Percentiles rank a stretch among this genome's conserved stretches.
Evolutionary conservation across 2,797 vertebrate species (phyloP).

Genomic region (Danio choprae): DNA sequence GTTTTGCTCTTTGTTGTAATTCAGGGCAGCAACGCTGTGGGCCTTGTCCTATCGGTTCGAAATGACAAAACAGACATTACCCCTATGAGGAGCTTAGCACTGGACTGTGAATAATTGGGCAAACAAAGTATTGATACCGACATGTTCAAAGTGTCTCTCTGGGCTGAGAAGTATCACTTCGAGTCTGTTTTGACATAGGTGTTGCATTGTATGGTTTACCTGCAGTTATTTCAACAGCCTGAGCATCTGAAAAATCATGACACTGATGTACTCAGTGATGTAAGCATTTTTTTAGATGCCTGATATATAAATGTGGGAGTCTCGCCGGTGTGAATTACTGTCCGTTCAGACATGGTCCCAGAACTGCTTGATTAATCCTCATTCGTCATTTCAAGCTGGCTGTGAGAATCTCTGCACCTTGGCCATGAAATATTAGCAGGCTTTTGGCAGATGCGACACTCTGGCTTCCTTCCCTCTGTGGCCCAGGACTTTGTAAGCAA

Average conservation of each 20-base stretch:
- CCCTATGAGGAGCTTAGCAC: neutral
- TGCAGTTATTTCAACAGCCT: slow-evolving; percentile 1
- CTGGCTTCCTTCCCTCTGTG: neutral
- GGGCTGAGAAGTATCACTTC: slow-evolving; percentile 13
- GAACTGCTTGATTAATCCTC: slow-evolving; percentile 47
- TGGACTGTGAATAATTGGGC: slow-evolving; percentile 29
- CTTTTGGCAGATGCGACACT: slow-evolving; percentile 20
- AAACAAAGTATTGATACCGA: neutral
- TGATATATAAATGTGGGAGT: neutral
- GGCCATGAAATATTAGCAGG: slow-evolving; percentile 10
- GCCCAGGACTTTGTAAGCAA: neutral
- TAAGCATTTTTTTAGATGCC: slow-evolving; percentile 1
- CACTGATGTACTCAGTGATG: neutral
- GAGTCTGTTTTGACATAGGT: slow-evolving; percentile 24
- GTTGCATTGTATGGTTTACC: neutral
- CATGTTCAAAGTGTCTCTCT: neutral
- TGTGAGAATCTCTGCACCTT: slow-evolving; percentile 1
- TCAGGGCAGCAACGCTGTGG: neutral
- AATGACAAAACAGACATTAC: slow-evolving; percentile 25
- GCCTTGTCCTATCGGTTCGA: neutral
- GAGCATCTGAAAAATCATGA: slow-evolving; percentile 1
- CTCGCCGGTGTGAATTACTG: slow-evolving; percentile 12
- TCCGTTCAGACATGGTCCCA: slow-evolving; percentile 13
- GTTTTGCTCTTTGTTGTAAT: slow-evolving; percentile 36
- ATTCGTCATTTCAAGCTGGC: neutral